Evolutionary conservation across 2,797 vertebrate genomes (phyloP), one percentile per base, ranked within the genome.

Genomic region (Propithecus deckenii): DNA sequence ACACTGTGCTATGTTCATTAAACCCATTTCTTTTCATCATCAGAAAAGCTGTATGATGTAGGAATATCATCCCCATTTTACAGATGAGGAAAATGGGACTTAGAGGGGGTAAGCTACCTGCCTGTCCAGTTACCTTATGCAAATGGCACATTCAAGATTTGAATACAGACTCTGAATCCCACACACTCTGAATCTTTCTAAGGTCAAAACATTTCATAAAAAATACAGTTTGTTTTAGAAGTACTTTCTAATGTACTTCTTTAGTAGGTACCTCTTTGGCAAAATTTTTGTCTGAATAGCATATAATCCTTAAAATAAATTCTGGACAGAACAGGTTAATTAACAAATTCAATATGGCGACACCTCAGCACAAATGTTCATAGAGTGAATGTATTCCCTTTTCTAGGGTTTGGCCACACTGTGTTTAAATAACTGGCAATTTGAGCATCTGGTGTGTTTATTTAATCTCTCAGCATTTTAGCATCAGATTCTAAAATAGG

Each of bases 391-490:
- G 12, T 18, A 30, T 43, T 86, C 48, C n/a, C 25, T 91, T 75
- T 63, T 87, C 8, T 59, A 50, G 80, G 20, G 23, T 59, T 61
- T 87, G 86, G 59, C 72, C 94, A 89, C 83, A 87, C 25, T 89
- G 69, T 67, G 72, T 76, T 95, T 91, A 80, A 96, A 86, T 75
- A 91, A 85, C 86, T 81, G 85, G 89, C 86, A 87, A 94, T 91
- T 75, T 79, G 78, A 91, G 92, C 80, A 85, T 93, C 88, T 89
- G 79, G n/a, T 91, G 59, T 97, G 75, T 96, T 94, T 95, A 95
- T 89, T 95, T 93, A 89, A 92, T 93, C 55, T 91, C 78, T 91
- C 93, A 69, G 65, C 23, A 72, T 55, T 94, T 97, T 81, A 95
- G 50, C 86, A 67, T 96, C 76, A 81, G 81, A 91, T 81, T 94